These are phyloP conservation scores for Lochmaea crataegi DNA, from an alignment of 2,888 invertebrate genomes.

Conservation along the genomic window DNA sequence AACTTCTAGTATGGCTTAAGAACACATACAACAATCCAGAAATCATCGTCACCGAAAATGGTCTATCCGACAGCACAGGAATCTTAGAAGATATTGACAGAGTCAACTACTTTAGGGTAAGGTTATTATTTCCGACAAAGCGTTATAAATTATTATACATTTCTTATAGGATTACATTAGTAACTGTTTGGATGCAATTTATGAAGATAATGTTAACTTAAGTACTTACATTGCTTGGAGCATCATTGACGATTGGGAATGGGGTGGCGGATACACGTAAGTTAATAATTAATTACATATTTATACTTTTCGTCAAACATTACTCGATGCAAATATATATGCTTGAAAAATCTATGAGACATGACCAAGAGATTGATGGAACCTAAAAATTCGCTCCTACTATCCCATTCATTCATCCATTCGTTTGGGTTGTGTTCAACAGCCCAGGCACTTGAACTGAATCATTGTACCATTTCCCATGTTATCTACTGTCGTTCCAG, in stretches of 20 bases:
- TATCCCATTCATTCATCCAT: too few relatives aligned
- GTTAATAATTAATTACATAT: slow-evolving; percentile 4
- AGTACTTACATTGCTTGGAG: slow-evolving; percentile 41
- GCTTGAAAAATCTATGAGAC: too few relatives aligned
- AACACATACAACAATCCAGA: slow-evolving; percentile 45
- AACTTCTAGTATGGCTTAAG: slow-evolving; percentile 46
- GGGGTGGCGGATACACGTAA: slow-evolving; percentile 41
- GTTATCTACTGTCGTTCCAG: too few relatives aligned
- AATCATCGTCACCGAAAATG: slow-evolving; percentile 51
- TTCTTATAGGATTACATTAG: slow-evolving; percentile 37
- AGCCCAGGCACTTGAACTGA: too few relatives aligned
- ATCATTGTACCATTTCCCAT: too few relatives aligned
- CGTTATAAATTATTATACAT: not conserved
- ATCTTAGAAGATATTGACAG: slow-evolving; percentile 46
- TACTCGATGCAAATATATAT: too few relatives aligned
- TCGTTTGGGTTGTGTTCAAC: too few relatives aligned
- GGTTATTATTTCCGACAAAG: not conserved
- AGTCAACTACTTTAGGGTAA: slow-evolving; percentile 58
- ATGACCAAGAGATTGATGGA: too few relatives aligned
- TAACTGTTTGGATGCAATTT: slow-evolving; percentile 42
- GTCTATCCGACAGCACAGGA: slow-evolving; percentile 43
- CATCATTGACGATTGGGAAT: slow-evolving; percentile 46
- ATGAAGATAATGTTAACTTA: slow-evolving; percentile 40
- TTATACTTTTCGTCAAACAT: too few relatives aligned
- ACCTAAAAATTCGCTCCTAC: too few relatives aligned